Percentiles rank a stretch among this genome's conserved stretches.
Conservation (phyloP, 1,140 invertebrate species). For the Tachypleus tridentatus region DNA sequence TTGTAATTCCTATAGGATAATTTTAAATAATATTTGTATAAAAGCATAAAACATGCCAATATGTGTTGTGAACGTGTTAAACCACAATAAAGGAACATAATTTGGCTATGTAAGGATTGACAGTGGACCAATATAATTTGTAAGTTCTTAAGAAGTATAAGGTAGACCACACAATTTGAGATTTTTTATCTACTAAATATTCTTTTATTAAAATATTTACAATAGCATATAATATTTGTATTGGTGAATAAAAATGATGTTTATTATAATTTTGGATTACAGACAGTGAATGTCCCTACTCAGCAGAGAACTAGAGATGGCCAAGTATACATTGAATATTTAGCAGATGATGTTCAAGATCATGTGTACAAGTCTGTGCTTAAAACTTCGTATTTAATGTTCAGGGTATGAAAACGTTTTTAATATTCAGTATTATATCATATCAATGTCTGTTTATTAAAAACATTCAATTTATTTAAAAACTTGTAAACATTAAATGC, state of each 20-base stretch:
- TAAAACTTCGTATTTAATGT: slow-evolving; percentile 58
- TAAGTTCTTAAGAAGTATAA: not conserved
- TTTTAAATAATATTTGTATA: no score
- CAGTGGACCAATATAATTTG: slow-evolving; percentile 1
- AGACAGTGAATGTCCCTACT: slow-evolving; percentile 58
- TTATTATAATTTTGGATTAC: slow-evolving; percentile 22
- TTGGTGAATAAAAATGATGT: no score
- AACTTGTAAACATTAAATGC: no score
- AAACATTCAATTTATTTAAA: no score
- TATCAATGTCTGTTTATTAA: no score
- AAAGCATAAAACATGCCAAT: no score
- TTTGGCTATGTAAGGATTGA: no score
- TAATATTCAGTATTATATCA: no score
- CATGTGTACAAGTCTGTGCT: slow-evolving; percentile 57
- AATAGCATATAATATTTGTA: no score
- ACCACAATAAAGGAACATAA: no score
- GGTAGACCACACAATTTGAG: not conserved
- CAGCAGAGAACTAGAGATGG: slow-evolving; percentile 52
- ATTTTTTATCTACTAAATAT: not conserved
- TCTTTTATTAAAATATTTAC: not conserved
- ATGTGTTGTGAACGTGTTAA: no score
- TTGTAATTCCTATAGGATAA: no score
- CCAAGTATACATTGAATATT: slow-evolving; percentile 52
- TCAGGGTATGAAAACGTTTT: slow-evolving; percentile 32
- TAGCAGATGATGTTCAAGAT: slow-evolving; percentile 62